Evolutionary conservation across 2,797 vertebrate species (phyloP).

Genomic region (Meriones psammophilus): DNA sequence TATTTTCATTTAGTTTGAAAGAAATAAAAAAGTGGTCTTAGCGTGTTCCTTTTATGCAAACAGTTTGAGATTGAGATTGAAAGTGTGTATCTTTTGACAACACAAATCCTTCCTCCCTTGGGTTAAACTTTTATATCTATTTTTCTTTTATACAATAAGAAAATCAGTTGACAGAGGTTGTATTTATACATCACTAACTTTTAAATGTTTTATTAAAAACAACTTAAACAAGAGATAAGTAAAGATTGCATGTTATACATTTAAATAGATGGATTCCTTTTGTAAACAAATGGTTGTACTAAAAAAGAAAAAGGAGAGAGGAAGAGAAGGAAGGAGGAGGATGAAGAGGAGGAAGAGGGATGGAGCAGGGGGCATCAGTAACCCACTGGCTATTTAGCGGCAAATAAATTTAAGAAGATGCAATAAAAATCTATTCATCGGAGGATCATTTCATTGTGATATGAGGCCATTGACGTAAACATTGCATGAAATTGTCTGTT

Average conservation of each 20-base stretch:
- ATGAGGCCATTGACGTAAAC: neutral
- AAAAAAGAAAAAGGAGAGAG: no score
- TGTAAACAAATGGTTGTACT: constrained; percentile 86
- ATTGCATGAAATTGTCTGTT: neutral
- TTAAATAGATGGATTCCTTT: constrained; percentile 89
- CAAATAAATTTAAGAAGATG: neutral
- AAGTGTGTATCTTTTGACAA: constrained; percentile 76
- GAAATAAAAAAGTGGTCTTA: constrained; percentile 85
- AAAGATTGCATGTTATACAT: constrained; percentile 89
- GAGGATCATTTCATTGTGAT: neutral
- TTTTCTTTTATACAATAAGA: constrained; percentile 85
- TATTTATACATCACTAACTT: constrained; percentile 86
- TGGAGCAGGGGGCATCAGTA: neutral
- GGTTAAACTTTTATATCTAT: constrained; percentile 79
- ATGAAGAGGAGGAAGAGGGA: neutral
- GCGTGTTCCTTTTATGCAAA: constrained; percentile 79
- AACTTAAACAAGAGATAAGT: constrained; percentile 79
- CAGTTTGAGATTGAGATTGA: constrained; percentile 55
- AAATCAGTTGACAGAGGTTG: constrained; percentile 83
- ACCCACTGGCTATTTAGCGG: neutral
- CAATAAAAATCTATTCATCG: neutral
- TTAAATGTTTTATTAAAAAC: constrained; percentile 83
- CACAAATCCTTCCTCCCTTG: constrained; percentile 57
- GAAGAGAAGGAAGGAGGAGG: neutral
- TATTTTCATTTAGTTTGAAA: constrained; percentile 79